Evolutionary conservation across 2,113 vertebrate species (phyloP), one percentile per base, ranked within the genome.

Genomic region (Trematomus loennbergii): DNA sequence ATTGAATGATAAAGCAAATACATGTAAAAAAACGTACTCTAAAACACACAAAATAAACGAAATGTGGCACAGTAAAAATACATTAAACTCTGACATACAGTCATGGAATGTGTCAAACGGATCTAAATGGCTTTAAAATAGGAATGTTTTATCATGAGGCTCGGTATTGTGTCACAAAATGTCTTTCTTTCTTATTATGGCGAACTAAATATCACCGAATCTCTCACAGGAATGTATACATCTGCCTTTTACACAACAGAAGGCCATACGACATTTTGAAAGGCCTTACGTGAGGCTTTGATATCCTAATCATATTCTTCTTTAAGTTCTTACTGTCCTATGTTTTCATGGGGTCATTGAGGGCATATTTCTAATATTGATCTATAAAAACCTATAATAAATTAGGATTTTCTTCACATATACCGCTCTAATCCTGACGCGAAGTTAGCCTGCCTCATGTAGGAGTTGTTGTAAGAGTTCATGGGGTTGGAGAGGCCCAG

Each of bases 381-480:
- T 25, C 52, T 45, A 12, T 18, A 15, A 15, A 1, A 12, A 20
- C 62, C 61, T n/a, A 9, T 22, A 13, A 36, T 78, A 22, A 1
- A 20, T 29, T 36, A 2, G 1, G 1, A 29, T 57, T 9, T 25
- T 92, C 93, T 25, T 92, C 93, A 99, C 96, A 99, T 95, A 83
- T 98, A 99, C 15, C 97, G 95, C 87, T 99, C 97, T 58, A 99
- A 82, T 29, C 97, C 96, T 0, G 96, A 67, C 0, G 95, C 88
- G 87, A 96, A 99, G 89, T 94, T 96, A 59, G 96, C 92, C 66
- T 96, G 97, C 75, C 97, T 93, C 95, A 97, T 92, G 89, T 99
- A 99, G 15, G 93, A 65, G 46, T 96, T 96, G 88, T 95, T 94
- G 72, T 96, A 95, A 25, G 95, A 94, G 89, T 96, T 94, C 49